phyloP scores from a whole-genome alignment of 2,797 vertebrate genomes.

The Mionectes olivaceus region DNA sequence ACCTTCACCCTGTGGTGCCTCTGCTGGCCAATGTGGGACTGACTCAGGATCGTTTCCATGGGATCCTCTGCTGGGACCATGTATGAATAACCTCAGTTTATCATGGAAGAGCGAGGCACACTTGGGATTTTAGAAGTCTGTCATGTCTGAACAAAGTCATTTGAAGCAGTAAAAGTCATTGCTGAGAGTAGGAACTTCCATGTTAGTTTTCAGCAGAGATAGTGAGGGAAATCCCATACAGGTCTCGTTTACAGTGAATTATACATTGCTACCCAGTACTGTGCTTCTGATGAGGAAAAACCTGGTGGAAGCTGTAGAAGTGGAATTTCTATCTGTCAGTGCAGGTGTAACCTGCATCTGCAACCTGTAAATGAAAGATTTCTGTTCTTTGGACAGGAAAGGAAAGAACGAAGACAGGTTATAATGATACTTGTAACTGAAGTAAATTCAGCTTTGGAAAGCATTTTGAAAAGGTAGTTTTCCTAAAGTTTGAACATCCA shows the following conservation, averaged over 20 bases:
- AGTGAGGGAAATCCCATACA: not conserved
- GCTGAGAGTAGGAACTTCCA: not conserved
- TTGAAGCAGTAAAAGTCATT: not conserved
- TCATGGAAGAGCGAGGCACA: not conserved
- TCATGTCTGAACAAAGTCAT: not conserved
- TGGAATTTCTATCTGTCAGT: not conserved
- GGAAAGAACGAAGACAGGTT: not conserved
- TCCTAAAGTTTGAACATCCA: not conserved
- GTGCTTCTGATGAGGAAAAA: not conserved
- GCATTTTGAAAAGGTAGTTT: not conserved
- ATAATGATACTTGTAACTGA: not conserved
- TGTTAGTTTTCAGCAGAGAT: not conserved
- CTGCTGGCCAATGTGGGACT: not conserved
- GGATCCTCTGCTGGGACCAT: fast-evolving
- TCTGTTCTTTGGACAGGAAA: not conserved
- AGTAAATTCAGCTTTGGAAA: not conserved
- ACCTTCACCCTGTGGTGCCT: no score
- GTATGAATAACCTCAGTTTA: not conserved
- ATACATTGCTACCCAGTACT: not conserved
- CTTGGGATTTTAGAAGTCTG: not conserved
- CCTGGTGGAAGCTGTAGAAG: not conserved
- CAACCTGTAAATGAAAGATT: not conserved
- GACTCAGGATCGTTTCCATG: not conserved
- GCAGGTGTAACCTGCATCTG: not conserved
- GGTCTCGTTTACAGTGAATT: not conserved